phyloP scores from a whole-genome alignment of 2,797 vertebrate genomes.

The Furcifer pardalis region DNA sequence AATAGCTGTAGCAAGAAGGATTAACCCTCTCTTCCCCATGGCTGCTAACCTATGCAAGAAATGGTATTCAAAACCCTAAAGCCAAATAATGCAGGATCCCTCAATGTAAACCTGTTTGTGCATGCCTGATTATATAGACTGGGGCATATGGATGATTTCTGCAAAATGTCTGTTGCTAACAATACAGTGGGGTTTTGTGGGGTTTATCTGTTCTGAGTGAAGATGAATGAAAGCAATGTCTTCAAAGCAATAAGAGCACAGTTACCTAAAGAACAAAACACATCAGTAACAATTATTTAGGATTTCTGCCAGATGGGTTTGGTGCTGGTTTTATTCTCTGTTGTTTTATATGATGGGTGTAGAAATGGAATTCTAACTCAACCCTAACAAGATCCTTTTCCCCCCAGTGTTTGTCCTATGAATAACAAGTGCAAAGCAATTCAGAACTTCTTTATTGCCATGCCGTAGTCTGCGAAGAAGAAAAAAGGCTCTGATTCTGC shows the following conservation, averaged over 20 bases:
- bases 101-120: background rate
- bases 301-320: background rate
- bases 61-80: background rate
- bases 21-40: too few species aligned
- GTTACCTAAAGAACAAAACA: constrained; percentile 20
- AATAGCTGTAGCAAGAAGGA: too few species aligned
- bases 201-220: constrained; percentile 33
- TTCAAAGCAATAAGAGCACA: background rate
- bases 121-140: background rate
- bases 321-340: constrained; percentile 30
- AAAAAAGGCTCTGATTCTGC: constrained; percentile 49
- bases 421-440: constrained; percentile 64
- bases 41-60: background rate
- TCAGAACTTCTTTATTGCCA: constrained; percentile 62
- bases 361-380: constrained; percentile 63
- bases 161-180: background rate
- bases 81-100: background rate
- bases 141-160: background rate
- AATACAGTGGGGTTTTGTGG: background rate
- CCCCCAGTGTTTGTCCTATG: constrained; percentile 55
- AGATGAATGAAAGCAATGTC: constrained; percentile 33
- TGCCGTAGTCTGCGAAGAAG: constrained; percentile 21
- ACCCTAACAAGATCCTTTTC: constrained; percentile 58
- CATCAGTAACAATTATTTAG: background rate
- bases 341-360: constrained; percentile 17